These are phyloP conservation scores for Agonopterix heracliana DNA, from an alignment of 2,888 invertebrate species.

Conservation along the genomic window DNA sequence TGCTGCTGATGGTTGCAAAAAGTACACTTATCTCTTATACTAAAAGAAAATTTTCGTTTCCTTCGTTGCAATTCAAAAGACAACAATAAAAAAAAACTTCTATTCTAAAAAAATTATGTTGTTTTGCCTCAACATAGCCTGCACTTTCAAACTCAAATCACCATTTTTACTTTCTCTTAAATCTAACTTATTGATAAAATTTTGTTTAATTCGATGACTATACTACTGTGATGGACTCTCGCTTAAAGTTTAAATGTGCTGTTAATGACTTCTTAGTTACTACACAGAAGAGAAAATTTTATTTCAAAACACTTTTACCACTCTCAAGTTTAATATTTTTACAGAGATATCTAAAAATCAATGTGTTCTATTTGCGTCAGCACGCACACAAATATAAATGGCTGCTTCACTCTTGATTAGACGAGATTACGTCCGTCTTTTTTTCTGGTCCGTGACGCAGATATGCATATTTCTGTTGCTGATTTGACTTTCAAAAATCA, in stretches of 20 bases:
- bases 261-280: constrained; percentile 31
- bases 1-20: no score
- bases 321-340: no score
- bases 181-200: constrained; percentile 20
- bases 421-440: no score
- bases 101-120: background rate
- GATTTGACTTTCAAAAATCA: no score
- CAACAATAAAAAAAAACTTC: background rate
- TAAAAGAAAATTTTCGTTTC: background rate
- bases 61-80: no score
- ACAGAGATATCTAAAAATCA: no score
- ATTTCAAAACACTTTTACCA: background rate
- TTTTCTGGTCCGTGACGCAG: no score
- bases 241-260: constrained; percentile 32
- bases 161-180: background rate
- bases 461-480: no score
- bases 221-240: constrained; percentile 51
- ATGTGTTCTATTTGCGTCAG: no score
- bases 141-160: background rate
- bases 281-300: constrained; percentile 19
- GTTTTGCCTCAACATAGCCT: background rate
- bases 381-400: no score
- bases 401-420: no score
- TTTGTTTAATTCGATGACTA: constrained; percentile 31
- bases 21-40: no score